Evolutionary conservation across 2,888 invertebrate genomes (phyloP), one percentile per base, ranked within the genome.

Genomic region (Ochlodes sylvanus): DNA sequence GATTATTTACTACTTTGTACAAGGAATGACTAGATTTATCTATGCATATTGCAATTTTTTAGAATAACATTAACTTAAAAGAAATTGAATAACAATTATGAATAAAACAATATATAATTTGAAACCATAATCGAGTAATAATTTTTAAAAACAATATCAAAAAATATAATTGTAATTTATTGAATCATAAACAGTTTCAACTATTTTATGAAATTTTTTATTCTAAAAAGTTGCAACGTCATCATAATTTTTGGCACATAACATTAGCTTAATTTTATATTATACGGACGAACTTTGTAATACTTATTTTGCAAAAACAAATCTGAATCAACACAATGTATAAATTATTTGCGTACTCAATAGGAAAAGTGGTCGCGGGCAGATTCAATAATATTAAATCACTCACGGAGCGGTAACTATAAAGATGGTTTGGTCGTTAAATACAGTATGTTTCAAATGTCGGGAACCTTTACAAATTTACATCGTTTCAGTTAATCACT

Each of bases 1-100:
- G 71, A 72, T 68, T 76, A 71, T 62, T 66, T 70, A 63, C 83
- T 89, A 90, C 82, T 92, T 90, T 92, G 91, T 92, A 92, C 92
- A 92, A 78, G 76, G 74, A 83, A 86, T 92, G 92, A 92, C 92
- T 92, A 92, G 92, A 81, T 69, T 74, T 71, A 72, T 74, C 73
- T 70, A 74, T 76, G 76, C 73, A 72, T 73, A 75, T 77, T 74
- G 72, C 70, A 75, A 75, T 71, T 75, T 75, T 76, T 70, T 70
- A 61, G 67, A 66, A 71, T 66, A 68, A 61, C 44, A 56, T 9
- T 15, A 38, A 54, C 63, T 54, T 52, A 69, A 61, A 44, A 27
- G 5, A n/a, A 58, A 55, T 34, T 10, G 65, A 63, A 14, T 54
- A 54, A 41, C n/a, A 62, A 50, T 19, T 38, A 38, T 21, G 56